Evolutionary conservation across 2,797 vertebrate species (phyloP), one percentile per base, ranked within the genome.

Genomic region (Megaceryle alcyon): DNA sequence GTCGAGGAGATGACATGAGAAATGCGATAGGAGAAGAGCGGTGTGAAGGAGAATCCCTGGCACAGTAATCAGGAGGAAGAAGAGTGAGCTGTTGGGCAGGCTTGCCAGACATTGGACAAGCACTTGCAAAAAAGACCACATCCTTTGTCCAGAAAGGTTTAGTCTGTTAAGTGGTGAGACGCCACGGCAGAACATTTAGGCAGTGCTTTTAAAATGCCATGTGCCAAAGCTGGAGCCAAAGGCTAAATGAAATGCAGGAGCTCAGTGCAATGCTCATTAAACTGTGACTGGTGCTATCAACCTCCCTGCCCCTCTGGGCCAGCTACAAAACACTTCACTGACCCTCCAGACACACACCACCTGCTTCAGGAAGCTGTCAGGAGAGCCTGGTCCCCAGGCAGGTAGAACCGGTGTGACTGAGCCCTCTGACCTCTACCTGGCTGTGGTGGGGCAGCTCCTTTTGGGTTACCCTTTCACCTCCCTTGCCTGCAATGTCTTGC

Each of bases 391-490:
- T 2, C 28, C 26, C 31, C 25, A 22, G n/a, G 39, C 41, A 65
- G 28, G 17, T 18, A 18, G 25, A n/a, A 39, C 41, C 13, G 7
- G 29, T 29, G 53, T 26, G 53, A 43, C 65, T 64, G 44, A 85
- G 31, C 14, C 59, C 21, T 71, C 82, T 75, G 56, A 14, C 37
- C 26, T 53, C 65, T 44, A 19, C 17, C 54, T 16, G 26, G 12
- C 29, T 53, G 17, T 31, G 25, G 12, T 31, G 29, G 9, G 39
- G 35, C 31, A 70, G 44, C 17, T 33, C 33, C 4, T 59, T 51
- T 37, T 8, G 33, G 12, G 48, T n/a, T 54, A 20, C 12, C 14
- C 15, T 10, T 35, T 43, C 0, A 0, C 1, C 4, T 14, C 9
- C 7, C 17, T 46, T 75, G 18, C 25, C 25, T 26, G 51, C 59